Evolutionary conservation across 2,888 invertebrate genomes (phyloP).

Genomic region (Stictocephala bisonia): DNA sequence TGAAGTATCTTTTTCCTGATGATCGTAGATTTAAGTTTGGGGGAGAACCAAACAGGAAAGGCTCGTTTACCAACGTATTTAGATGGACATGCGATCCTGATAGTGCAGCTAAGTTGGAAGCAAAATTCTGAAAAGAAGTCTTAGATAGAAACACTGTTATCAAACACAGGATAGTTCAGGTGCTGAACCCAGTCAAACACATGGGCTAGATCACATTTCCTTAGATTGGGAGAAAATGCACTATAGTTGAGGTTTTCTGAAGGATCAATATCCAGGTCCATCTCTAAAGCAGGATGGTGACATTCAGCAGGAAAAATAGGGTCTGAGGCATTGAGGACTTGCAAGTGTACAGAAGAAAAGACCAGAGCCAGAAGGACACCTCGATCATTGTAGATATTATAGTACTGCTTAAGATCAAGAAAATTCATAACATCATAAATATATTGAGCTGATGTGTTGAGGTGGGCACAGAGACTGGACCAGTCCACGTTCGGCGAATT

Average conservation of each 20-base stretch:
- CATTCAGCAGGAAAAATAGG: not conserved
- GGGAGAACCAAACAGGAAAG: too few species aligned
- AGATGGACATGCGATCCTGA: too few species aligned
- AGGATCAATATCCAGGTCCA: constrained; percentile 6
- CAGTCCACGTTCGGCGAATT: not conserved
- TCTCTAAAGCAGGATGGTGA: constrained; percentile 1
- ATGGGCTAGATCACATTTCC: constrained; percentile 2
- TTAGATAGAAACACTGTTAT: not conserved
- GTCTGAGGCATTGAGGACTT: not conserved
- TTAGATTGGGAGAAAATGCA: not conserved
- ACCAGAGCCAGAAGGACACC: not conserved
- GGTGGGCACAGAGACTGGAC: not conserved
- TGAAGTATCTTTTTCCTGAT: too few species aligned
- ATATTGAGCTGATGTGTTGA: not conserved
- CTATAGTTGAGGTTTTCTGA: not conserved
- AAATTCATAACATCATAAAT: constrained; percentile 3
- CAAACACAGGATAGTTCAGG: constrained; percentile 3
- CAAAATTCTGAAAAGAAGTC: constrained; percentile 14
- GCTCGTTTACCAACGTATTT: too few species aligned
- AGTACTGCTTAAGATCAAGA: constrained; percentile 2
- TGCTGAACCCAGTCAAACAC: not conserved
- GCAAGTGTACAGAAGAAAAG: not conserved
- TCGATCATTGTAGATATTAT: constrained; percentile 1
- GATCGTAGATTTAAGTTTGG: too few species aligned
- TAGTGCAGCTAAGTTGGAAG: too few species aligned